phyloP scores from a whole-genome alignment of 2,888 invertebrate species.

The Caprella mutica region DNA sequence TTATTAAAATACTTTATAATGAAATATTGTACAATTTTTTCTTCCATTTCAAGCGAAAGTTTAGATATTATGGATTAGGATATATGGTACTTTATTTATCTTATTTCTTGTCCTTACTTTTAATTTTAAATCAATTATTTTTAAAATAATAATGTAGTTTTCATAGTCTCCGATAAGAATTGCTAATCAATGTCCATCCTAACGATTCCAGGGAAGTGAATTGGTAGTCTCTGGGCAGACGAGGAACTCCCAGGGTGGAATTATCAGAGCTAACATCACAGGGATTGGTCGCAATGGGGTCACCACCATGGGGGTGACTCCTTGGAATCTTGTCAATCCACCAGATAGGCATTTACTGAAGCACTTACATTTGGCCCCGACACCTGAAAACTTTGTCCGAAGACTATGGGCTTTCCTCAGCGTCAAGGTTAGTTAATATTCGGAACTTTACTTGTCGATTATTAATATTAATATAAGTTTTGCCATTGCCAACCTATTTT shows the following conservation, averaged over 20 bases:
- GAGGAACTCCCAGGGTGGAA: neutral
- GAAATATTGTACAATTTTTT: no score
- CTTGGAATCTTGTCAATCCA: slow-evolving; percentile 27
- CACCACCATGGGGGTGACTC: slow-evolving; percentile 27
- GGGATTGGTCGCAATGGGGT: slow-evolving; percentile 31
- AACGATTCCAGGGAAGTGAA: slow-evolving; percentile 22
- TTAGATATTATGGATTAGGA: no score
- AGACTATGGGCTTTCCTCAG: slow-evolving; percentile 32
- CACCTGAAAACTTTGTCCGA: slow-evolving; percentile 29
- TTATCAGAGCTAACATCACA: slow-evolving; percentile 28
- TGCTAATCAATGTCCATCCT: neutral
- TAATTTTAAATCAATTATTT: no score
- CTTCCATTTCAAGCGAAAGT: no score
- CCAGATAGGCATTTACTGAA: slow-evolving; percentile 29
- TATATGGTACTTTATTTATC: no score
- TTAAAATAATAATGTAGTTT: no score
- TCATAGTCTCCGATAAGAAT: no score
- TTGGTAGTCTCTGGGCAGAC: slow-evolving; percentile 29
- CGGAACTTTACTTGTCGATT: no score
- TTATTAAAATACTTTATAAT: no score
- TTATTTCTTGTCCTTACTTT: no score
- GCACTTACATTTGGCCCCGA: slow-evolving; percentile 31
- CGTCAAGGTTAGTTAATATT: slow-evolving; percentile 19
- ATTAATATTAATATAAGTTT: no score
- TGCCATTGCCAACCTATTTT: no score